Evolutionary conservation across 1,140 invertebrate genomes (phyloP), one percentile per base, ranked within the genome.

Genomic region (Papilio polyxenes): DNA sequence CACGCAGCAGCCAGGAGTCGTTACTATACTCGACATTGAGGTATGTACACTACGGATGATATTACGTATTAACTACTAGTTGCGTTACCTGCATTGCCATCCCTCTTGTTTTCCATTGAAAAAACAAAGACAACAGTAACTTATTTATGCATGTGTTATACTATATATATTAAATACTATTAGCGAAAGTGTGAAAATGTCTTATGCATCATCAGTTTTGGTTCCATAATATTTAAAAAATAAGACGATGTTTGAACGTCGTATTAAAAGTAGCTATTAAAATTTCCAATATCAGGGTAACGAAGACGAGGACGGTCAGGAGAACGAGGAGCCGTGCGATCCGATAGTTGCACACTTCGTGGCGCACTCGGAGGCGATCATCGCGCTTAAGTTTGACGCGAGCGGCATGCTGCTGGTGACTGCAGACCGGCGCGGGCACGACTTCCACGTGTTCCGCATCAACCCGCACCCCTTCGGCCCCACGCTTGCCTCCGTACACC

Each of bases 381-480:
- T 98, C 15, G 97, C 97, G 48, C 95, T 99, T 94, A 96, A 97
- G 85, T 99, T 99, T 94, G 99, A 99, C 92, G 96, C 97, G 7
- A 98, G 97, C 81, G 99, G 99, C 11, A 97, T 98, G 90, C 92
- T 99, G 74, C 95, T 99, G 37, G 95, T 99, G 78, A 99, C 98
- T 2, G 98, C 98, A 0, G 99, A 99, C 94, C 97, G 97, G 84
- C 95, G 97, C n/a, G 99, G 99, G 0, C 98, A 99, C 90, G 98
- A 98, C 89, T 99, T 99, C 94, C 98, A 99, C 93, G 96, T 99
- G 74, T 99, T 99, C 94, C 96, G 98, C 83, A 97, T 99, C 85
- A 97, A 99, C 89, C 97, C 98, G 0, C 98, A 99, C 96, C 98
- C 98, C 1, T 97, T 97, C 51, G 97, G 98, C 1, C 96, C 98